Conservation (phyloP, 1,140 invertebrate genomes). For the Procambarus clarkii region DNA sequence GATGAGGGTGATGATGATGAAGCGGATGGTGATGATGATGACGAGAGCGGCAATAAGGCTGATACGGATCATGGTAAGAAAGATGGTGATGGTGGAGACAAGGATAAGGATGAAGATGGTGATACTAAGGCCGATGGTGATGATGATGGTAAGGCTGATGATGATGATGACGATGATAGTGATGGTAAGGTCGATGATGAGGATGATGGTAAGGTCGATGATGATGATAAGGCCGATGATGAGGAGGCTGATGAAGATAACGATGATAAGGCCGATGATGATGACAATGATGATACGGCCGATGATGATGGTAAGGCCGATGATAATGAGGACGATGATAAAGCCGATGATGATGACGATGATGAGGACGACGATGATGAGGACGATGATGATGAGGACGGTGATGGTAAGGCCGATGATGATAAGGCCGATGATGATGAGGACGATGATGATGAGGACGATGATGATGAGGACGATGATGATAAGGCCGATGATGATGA, state of each 20-base stretch:
- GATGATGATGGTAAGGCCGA: conserved; percentile 18
- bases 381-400: conserved; percentile 28
- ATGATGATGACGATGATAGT: neutral
- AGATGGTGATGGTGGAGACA: neutral
- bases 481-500: conserved; percentile 25
- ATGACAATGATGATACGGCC: neutral
- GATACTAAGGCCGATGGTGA: conserved; percentile 23
- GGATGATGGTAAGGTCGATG: neutral
- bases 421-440: conserved; percentile 26
- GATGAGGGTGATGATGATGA: neutral
- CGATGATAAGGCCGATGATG: neutral
- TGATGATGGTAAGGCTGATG: conserved; percentile 13
- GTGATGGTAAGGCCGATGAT: conserved; percentile 6
- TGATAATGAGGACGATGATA: neutral
- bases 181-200: conserved; percentile 10
- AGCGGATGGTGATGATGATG: neutral
- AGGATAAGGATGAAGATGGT: neutral
- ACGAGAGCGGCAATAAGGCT: neutral
- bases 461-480: neutral
- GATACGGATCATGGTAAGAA: neutral
- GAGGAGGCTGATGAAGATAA: conserved; percentile 2
- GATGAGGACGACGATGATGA: conserved; percentile 9
- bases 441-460: neutral
- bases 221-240: neutral
- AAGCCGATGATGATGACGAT: neutral